Evolutionary conservation across 1,140 invertebrate species (phyloP).

Genomic region (Drosophila aff.): DNA sequence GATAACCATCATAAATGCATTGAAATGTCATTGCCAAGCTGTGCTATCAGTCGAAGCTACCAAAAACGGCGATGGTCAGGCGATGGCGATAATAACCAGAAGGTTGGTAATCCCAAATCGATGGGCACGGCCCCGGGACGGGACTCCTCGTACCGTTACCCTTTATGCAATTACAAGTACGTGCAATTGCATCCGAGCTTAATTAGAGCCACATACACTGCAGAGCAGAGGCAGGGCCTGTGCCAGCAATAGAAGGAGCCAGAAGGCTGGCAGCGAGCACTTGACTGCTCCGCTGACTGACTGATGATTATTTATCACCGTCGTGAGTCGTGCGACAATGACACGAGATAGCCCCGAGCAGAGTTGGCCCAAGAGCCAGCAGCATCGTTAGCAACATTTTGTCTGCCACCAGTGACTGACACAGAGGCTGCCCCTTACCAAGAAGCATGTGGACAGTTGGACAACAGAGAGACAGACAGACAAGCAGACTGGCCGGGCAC

Average conservation of each 20-base stretch:
- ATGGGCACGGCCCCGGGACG: constrained; percentile 49
- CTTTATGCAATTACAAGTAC: constrained; percentile 79
- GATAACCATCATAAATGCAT: constrained; percentile 85
- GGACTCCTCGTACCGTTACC: constrained; percentile 68
- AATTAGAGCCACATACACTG: constrained; percentile 68
- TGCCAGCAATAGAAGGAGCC: constrained; percentile 24
- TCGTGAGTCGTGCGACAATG: constrained; percentile 83
- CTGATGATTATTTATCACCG: constrained; percentile 83
- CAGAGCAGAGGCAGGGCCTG: background rate
- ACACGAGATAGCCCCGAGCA: constrained; percentile 60
- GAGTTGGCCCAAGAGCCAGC: constrained; percentile 45
- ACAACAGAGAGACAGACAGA: constrained; percentile 11
- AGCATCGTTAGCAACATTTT: constrained; percentile 77
- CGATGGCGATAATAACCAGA: constrained; percentile 70
- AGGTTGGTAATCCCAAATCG: constrained; percentile 36
- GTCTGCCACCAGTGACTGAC: constrained; percentile 65
- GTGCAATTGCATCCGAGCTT: constrained; percentile 68
- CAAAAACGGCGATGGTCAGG: constrained; percentile 53
- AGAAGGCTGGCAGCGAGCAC: constrained; percentile 32
- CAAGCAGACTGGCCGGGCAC: constrained; percentile 41
- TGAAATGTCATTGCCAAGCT: constrained; percentile 83
- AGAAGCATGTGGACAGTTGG: constrained; percentile 19
- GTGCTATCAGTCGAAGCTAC: constrained; percentile 64
- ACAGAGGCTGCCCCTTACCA: constrained; percentile 30
- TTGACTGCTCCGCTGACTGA: constrained; percentile 42